Evolutionary conservation across 1,140 invertebrate genomes (phyloP), one percentile per base, ranked within the genome.

Genomic region (Heliothis subflexa): DNA sequence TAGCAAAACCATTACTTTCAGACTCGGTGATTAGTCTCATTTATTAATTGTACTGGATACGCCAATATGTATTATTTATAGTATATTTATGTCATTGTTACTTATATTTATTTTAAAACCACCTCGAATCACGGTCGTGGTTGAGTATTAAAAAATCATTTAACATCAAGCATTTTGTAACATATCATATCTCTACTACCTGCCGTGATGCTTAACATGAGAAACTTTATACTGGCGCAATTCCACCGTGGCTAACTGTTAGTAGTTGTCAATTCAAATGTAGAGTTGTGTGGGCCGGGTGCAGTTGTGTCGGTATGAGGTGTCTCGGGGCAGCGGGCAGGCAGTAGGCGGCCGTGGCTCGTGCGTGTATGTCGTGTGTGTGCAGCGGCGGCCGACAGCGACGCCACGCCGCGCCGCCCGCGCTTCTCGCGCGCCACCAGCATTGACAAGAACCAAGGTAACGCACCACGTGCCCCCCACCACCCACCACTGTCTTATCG

Each of bases 391-490:
- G 86, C 78, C 76, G 89, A 89, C 70, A 86, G 81, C 66, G 91
- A 91, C 70, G 72, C 84, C 71, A 81, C 81, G 85, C 91, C 89
- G 89, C 91, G 93, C 83, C 90, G 93, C 16, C 91, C 93, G 85
- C 91, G 93, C 77, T 94, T 93, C 89, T 94, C 93, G 74, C 93
- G 93, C 81, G 93, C 92, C 83, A 85, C 91, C 83, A 92, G 90
- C 88, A 90, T 91, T 82, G 93, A 94, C 87, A 94, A 94, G 89
- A 89, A 89, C 80, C 87, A 91, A 91, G 92, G 92, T 94, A 85
- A 92, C 73, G 10, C 54, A 12, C 66, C 61, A 73, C 76, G 10
- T 13, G 25, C 55, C 13, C 55, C 4, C 12, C 12, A 11, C 21
- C 55, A 28, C 9, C 33, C 33, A 9, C 33, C 33, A 11, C 54